Evolutionary conservation across 2,888 invertebrate species (phyloP).

Genomic region (Emmelina monodactyla): DNA sequence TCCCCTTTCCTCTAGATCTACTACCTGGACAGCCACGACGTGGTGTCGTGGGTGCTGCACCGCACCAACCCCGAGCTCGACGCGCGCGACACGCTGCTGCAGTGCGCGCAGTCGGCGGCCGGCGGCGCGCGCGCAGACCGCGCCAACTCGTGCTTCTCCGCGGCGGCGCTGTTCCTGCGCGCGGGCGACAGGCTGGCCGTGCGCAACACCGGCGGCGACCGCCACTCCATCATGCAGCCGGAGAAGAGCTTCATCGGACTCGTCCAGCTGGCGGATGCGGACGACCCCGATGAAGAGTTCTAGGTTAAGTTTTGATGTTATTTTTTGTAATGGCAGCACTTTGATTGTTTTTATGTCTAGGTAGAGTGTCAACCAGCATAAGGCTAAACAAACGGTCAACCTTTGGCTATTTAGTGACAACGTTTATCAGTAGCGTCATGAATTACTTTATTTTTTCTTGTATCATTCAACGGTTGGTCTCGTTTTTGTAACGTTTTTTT

Average conservation of each 20-base stretch:
- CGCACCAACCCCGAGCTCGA: constrained; percentile 61
- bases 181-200: constrained; percentile 73
- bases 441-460: no score
- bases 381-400: no score
- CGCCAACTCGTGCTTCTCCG: constrained; percentile 79
- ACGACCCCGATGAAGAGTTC: constrained; percentile 40
- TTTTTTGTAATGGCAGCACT: neutral
- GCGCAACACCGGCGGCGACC: constrained; percentile 72
- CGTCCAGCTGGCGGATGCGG: constrained; percentile 73
- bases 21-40: constrained; percentile 79
- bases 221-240: constrained; percentile 73
- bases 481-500: no score
- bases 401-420: no score
- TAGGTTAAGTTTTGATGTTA: constrained; percentile 18
- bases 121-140: constrained; percentile 59
- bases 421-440: no score
- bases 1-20: no score
- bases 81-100: constrained; percentile 69
- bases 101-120: constrained; percentile 76
- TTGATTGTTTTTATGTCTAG: neutral
- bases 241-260: constrained; percentile 86
- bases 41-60: constrained; percentile 77
- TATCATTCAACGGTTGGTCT: no score
- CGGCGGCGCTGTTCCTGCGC: constrained; percentile 69
- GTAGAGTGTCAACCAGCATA: no score